Percentiles rank a stretch among this genome's conserved stretches.
These are phyloP conservation scores for Alviniconcha strummeri DNA, from an alignment of 2,888 invertebrate species.

Conservation along the genomic window DNA sequence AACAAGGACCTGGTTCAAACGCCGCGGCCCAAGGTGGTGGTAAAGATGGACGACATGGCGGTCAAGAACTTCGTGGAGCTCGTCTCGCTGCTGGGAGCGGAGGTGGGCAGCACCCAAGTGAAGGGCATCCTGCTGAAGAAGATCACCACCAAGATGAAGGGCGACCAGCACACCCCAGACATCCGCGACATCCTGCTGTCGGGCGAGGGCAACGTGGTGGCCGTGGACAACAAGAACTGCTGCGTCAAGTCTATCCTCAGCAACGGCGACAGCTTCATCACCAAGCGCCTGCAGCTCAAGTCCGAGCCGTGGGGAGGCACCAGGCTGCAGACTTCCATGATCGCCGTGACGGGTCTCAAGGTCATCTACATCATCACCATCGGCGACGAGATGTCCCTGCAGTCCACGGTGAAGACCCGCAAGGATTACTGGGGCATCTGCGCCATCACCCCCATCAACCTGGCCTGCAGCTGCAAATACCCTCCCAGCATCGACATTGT, in stretches of 20 bases:
- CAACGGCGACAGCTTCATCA: not conserved
- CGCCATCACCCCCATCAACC: slow-evolving; percentile 35
- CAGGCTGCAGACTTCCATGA: slow-evolving; percentile 32
- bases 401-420: slow-evolving; percentile 33
- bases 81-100: slow-evolving; percentile 32
- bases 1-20: slow-evolving; percentile 27
- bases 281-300: slow-evolving; percentile 27
- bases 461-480: slow-evolving; percentile 35
- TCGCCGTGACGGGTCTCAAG: slow-evolving; percentile 31
- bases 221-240: slow-evolving; percentile 35
- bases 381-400: slow-evolving; percentile 2
- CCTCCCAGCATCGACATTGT: slow-evolving; percentile 35
- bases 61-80: slow-evolving; percentile 36
- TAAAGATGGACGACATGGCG: slow-evolving; percentile 33
- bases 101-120: slow-evolving; percentile 34
- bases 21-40: slow-evolving; percentile 31
- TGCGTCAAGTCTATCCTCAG: slow-evolving; percentile 30
- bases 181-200: slow-evolving; percentile 27
- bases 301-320: slow-evolving; percentile 30
- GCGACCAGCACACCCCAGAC: slow-evolving; percentile 28
- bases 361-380: slow-evolving; percentile 37
- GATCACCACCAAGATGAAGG: slow-evolving; percentile 31
- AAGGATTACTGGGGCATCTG: slow-evolving; percentile 36
- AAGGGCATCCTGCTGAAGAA: slow-evolving; percentile 36
- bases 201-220: slow-evolving; percentile 10